Conservation (phyloP, 2,888 invertebrate species). For the Caenorhabditis virilis region DNA sequence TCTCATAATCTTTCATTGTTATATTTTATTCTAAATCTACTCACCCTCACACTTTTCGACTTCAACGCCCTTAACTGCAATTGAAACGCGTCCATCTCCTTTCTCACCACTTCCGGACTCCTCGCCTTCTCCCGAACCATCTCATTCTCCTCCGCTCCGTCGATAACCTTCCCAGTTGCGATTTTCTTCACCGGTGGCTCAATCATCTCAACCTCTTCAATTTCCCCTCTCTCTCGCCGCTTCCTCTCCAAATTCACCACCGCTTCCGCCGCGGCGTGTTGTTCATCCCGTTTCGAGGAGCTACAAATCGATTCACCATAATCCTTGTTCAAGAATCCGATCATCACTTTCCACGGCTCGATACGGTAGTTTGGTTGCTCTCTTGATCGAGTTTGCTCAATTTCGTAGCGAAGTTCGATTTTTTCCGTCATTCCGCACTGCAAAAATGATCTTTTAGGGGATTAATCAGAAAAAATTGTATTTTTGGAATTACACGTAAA, state of each 20-base stretch:
- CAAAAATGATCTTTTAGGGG: constrained; percentile 8
- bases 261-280: no score
- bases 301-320: constrained; percentile 45
- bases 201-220: neutral
- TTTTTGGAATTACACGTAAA: no score
- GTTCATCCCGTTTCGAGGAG: no score
- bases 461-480: neutral
- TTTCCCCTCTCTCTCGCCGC: neutral
- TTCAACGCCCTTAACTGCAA: no score
- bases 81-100: neutral
- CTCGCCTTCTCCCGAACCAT: no score
- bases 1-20: no score
- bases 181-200: no score
- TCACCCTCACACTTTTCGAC: no score
- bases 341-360: constrained; percentile 48
- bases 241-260: no score
- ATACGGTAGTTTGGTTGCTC: neutral
- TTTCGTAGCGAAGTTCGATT: constrained; percentile 41
- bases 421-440: constrained; percentile 45
- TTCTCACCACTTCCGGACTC: neutral
- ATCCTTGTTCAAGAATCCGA: constrained; percentile 35
- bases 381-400: neutral
- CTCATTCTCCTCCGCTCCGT: no score
- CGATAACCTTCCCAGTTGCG: no score
- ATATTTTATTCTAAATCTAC: no score